phyloP scores from a whole-genome alignment of 2,113 vertebrate genomes.

The Coreoperca whiteheadi region DNA sequence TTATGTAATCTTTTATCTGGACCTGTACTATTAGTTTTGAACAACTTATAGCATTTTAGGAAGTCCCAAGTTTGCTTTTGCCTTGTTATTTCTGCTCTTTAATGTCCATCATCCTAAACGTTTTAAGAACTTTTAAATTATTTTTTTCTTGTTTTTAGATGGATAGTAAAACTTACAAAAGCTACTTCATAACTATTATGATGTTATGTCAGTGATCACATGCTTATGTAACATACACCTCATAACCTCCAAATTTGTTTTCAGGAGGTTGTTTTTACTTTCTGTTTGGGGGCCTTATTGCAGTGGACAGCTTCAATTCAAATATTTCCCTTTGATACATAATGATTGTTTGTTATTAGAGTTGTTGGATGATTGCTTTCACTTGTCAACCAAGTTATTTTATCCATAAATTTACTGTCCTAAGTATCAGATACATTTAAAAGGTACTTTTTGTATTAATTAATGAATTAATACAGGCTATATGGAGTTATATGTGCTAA shows the following conservation, averaged over 20 bases:
- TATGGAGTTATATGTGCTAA: not conserved
- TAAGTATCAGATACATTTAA: not conserved
- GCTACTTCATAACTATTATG: not conserved
- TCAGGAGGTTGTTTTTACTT: slow-evolving; percentile 8
- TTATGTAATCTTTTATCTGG: slow-evolving; percentile 14
- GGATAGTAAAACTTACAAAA: slow-evolving; percentile 1
- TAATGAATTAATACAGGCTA: not conserved
- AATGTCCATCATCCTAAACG: not conserved
- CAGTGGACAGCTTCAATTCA: not conserved
- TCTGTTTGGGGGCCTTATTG: not conserved
- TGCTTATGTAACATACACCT: slow-evolving; percentile 8
- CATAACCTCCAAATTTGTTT: slow-evolving; percentile 4
- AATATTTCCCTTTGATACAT: not conserved
- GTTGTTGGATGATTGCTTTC: slow-evolving; percentile 4
- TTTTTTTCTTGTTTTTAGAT: slow-evolving; percentile 7
- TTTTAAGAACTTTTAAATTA: slow-evolving; percentile 2
- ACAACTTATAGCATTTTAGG: not conserved
- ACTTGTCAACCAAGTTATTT: not conserved
- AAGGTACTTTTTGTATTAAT: not conserved
- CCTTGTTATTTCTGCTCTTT: slow-evolving; percentile 1
- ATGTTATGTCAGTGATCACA: slow-evolving; percentile 27
- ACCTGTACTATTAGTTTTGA: slow-evolving; percentile 31
- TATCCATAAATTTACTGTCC: not conserved
- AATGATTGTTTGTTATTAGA: not conserved
- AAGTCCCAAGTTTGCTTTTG: not conserved